These are phyloP conservation scores for Tinea pellionella DNA, from an alignment of 2,888 invertebrate species.

Conservation along the genomic window DNA sequence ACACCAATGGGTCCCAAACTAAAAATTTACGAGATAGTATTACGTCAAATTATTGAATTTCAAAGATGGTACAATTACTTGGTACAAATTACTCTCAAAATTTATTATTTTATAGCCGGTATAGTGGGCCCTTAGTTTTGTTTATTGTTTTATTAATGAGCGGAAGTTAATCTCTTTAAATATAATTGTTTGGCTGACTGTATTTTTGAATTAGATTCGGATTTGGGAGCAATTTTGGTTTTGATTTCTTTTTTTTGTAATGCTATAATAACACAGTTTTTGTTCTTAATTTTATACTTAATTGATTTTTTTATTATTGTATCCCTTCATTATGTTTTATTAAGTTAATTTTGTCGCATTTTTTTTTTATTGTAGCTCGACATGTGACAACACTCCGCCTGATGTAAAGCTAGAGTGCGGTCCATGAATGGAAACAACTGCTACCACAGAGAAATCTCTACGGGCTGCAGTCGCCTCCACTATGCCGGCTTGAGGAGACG, in stretches of 20 bases:
- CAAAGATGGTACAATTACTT: slow-evolving; percentile 28
- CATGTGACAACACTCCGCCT: no score
- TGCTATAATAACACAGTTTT: not conserved
- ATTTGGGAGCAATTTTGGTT: not conserved
- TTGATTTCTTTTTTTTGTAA: not conserved
- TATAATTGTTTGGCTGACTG: not conserved
- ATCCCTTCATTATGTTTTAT: no score
- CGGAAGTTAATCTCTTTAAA: slow-evolving; percentile 2
- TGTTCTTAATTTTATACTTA: not conserved
- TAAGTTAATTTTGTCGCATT: no score
- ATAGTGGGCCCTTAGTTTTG: not conserved
- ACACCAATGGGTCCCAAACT: slow-evolving; percentile 1
- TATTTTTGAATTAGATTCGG: not conserved
- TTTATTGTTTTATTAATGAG: slow-evolving; percentile 10
- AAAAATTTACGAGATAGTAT: slow-evolving; percentile 35
- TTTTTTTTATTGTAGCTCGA: no score
- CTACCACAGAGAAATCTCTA: no score
- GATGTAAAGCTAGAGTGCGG: no score
- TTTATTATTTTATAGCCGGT: slow-evolving; percentile 25
- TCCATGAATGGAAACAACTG: no score
- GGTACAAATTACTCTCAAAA: slow-evolving; percentile 31
- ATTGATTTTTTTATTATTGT: not conserved
- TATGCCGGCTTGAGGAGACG: no score
- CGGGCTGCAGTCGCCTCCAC: no score
- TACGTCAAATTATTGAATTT: slow-evolving; percentile 43